These are phyloP conservation scores for Amaurobius ferox DNA, from an alignment of 2,888 invertebrate species.

Conservation along the genomic window DNA sequence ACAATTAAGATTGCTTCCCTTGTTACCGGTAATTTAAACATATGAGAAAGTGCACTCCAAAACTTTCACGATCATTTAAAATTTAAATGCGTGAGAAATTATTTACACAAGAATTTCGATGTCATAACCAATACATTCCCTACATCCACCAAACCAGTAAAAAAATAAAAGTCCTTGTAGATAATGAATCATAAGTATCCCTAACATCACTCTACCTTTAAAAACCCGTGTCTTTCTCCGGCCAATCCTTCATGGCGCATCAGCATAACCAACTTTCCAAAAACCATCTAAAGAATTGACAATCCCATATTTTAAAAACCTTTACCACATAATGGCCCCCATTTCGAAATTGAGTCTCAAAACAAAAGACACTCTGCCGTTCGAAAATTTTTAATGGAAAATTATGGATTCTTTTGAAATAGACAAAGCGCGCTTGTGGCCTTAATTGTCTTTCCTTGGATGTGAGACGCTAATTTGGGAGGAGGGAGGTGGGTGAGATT, in stretches of 20 bases:
- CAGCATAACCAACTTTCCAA: background rate
- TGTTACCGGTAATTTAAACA: background rate
- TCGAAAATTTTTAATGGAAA: slow-evolving; percentile 68
- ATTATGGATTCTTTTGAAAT: slow-evolving; percentile 59
- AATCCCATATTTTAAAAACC: slow-evolving; percentile 39
- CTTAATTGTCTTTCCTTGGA: slow-evolving; percentile 39
- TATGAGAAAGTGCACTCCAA: background rate
- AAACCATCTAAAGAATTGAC: slow-evolving; percentile 16
- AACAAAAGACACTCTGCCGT: slow-evolving; percentile 39
- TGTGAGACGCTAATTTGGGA: slow-evolving; percentile 41
- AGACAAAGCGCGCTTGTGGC: slow-evolving; percentile 41
- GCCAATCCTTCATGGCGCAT: slow-evolving; percentile 10
- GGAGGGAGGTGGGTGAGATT: slow-evolving; percentile 32
- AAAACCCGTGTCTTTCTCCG: background rate
- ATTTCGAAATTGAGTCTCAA: slow-evolving; percentile 38
- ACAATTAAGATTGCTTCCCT: background rate
- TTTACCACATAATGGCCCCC: slow-evolving; percentile 22
- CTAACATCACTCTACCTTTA: background rate
- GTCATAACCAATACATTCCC: background rate
- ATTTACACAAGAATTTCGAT: background rate
- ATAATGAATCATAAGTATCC: background rate
- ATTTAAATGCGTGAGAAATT: background rate
- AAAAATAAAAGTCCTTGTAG: background rate
- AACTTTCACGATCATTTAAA: slow-evolving; percentile 3
- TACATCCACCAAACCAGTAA: background rate